Conservation (phyloP, 2,113 vertebrate genomes). For the Stegastes partitus region DNA sequence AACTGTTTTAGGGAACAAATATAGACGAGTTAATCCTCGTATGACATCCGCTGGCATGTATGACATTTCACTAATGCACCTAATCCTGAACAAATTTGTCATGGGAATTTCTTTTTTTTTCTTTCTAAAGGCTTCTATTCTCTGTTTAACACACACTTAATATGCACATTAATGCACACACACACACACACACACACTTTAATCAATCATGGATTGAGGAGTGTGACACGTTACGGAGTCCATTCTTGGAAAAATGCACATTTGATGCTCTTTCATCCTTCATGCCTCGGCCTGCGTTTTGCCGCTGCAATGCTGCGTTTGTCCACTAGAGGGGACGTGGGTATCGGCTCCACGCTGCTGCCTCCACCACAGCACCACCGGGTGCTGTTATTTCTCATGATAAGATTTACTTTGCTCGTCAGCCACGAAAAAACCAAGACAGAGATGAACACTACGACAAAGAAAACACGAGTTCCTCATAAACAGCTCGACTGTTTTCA, state of each 20-base stretch:
- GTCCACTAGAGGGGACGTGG: slow-evolving; percentile 76
- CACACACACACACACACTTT: neutral
- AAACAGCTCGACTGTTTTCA: neutral
- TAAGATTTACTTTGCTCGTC: neutral
- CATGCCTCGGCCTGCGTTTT: slow-evolving; percentile 5
- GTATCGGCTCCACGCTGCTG: slow-evolving; percentile 27
- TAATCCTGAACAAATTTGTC: slow-evolving; percentile 62
- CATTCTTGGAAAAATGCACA: neutral
- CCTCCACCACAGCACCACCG: neutral
- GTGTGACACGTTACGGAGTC: neutral
- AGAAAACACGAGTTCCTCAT: neutral
- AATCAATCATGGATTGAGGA: neutral
- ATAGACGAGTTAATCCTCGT: slow-evolving; percentile 65
- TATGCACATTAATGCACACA: neutral
- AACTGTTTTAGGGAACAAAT: slow-evolving; percentile 66
- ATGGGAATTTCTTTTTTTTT: slow-evolving; percentile 49
- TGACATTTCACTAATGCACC: slow-evolving; percentile 64
- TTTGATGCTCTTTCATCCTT: slow-evolving; percentile 7
- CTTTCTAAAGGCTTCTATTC: slow-evolving; percentile 6
- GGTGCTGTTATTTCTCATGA: neutral
- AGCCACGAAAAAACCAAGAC: neutral
- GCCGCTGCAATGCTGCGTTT: slow-evolving; percentile 25
- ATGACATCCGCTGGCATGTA: slow-evolving; percentile 56
- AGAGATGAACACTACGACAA: neutral
- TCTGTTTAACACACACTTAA: slow-evolving; percentile 4